Evolutionary conservation across 2,888 invertebrate species (phyloP).

Genomic region (Neoitamus cyanurus): DNA sequence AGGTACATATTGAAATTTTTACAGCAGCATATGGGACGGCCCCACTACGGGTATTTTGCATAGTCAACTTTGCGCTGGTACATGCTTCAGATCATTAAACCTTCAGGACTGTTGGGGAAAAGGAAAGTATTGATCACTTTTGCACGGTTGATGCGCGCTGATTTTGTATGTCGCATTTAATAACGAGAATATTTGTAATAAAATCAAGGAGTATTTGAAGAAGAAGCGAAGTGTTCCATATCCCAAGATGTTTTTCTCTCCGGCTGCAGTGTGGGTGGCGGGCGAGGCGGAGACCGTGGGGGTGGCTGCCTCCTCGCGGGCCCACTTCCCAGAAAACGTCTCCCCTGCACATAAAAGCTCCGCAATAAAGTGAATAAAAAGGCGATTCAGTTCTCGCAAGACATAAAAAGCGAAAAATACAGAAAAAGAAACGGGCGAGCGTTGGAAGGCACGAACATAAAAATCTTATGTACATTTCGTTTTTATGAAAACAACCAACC

Average conservation of each 20-base stretch:
- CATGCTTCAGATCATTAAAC: not conserved
- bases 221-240: constrained; percentile 25
- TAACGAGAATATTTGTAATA: constrained; percentile 29
- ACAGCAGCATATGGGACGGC: not conserved
- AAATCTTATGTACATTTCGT: constrained; percentile 46
- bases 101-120: not conserved
- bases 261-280: not conserved
- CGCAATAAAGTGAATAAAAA: constrained; percentile 37
- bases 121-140: not conserved
- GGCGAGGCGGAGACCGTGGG: not conserved
- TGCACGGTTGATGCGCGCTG: not conserved
- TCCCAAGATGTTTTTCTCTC: constrained; percentile 5
- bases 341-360: constrained; percentile 32
- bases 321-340: not conserved
- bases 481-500: constrained; percentile 49
- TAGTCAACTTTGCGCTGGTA: not conserved
- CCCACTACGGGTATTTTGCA: not conserved
- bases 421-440: constrained; percentile 40
- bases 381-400: constrained; percentile 22
- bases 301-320: not conserved
- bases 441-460: constrained; percentile 44
- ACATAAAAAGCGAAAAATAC: constrained; percentile 33
- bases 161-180: constrained; percentile 9
- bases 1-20: too few relatives aligned
- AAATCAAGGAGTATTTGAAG: constrained; percentile 36